Evolutionary conservation across 2,888 invertebrate genomes (phyloP), one percentile per base, ranked within the genome.

Genomic region (Mechanitis mazaeus): DNA sequence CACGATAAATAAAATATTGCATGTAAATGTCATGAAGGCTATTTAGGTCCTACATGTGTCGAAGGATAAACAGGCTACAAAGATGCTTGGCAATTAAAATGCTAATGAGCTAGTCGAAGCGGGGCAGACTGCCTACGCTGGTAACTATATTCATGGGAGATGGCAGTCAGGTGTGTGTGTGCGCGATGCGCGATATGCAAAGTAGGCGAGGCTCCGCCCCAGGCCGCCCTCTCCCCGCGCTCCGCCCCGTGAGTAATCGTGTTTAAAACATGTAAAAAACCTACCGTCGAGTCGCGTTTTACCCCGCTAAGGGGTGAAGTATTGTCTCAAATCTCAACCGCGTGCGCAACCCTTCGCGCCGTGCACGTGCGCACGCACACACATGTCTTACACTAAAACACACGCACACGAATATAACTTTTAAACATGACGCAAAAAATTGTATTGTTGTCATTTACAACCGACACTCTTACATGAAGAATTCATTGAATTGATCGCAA

Each of bases 111-210:
- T 31, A 11, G 31, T 47, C 12, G 12, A 33, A 35, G 31, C 7
- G 35, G 9, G 11, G 12, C 5, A 11, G 1, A 9, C 5, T 45
- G 33, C 53, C n/a, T 31, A 45, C 31, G 54, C 11, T 35, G 9
- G 31, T 38, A 38, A 20, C 38, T 20, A 58, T 42, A 54, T 54
- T 58, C 54, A 45, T 20, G 33, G 11, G 53, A 56, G 57, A 58
- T 45, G 53, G 53, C 53, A 42, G 31, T 55, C 61, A 57, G 54
- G 60, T 60, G 60, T 67, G 63, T 63, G 65, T 46, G 54, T 64
- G 67, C 59, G 65, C 45, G 55, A 58, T 59, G 57, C 66, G 65
- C 65, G 66, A 62, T 81, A 82, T 83, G 84, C 84, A 83, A 82
- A 84, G 76, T 75, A 80, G 79, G 71, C 78, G 57, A 63, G 64